These are phyloP conservation scores for Montipora efflorescens DNA, from an alignment of 64 coral and sea anemone genomes.

Conservation along the genomic window DNA sequence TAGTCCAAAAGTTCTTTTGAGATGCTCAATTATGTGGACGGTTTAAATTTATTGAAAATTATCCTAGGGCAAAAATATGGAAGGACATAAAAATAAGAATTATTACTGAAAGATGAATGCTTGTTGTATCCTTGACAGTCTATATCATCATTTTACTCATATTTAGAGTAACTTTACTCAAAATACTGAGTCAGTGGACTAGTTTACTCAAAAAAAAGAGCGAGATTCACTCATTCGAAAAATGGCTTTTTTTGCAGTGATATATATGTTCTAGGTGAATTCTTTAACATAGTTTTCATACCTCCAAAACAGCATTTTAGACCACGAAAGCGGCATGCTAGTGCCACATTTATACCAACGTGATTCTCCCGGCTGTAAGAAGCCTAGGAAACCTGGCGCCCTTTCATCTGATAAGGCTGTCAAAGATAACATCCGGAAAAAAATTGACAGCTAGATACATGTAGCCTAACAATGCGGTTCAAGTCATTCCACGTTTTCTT, in stretches of 20 bases:
- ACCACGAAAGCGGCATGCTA: not conserved
- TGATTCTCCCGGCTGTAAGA: not conserved
- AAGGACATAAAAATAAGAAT: no score
- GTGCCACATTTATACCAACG: not conserved
- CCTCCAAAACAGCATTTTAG: not conserved
- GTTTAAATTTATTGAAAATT: no score
- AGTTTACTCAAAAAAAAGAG: no score
- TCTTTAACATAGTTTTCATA: conserved; percentile 2
- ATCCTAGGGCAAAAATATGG: no score
- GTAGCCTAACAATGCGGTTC: conserved; percentile 21
- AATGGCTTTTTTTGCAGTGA: no score
- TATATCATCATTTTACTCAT: no score
- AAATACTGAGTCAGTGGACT: no score
- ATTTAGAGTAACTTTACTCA: no score
- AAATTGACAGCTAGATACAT: not conserved
- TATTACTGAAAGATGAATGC: no score
- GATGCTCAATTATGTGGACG: not conserved
- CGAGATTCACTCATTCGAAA: no score
- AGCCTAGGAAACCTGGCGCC: not conserved
- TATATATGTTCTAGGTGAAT: not conserved
- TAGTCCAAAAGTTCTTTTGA: not conserved
- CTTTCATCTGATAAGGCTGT: not conserved
- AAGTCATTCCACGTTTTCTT: not conserved
- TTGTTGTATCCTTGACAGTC: no score
- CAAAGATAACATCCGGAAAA: conserved; percentile 12